Evolutionary conservation across 2,797 vertebrate genomes (phyloP).

Genomic region (Onychomys leucogaster): DNA sequence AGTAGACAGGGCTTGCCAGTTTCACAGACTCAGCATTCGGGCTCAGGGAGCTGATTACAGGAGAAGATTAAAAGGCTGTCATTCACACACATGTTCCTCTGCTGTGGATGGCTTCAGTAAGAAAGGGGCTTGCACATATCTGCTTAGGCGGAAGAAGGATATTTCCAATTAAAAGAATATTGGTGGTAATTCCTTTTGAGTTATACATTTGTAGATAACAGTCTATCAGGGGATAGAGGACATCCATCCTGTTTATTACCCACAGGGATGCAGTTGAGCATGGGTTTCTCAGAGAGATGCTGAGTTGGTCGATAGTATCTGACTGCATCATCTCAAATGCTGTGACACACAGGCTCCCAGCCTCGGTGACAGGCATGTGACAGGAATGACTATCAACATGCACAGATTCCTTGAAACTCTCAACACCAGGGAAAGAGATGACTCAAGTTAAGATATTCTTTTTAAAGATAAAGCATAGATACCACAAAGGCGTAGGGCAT

Average conservation of each 20-base stretch:
- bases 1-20: conserved; percentile 49
- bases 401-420: conserved; percentile 55
- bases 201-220: conserved; percentile 71
- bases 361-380: conserved; percentile 69
- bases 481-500: not conserved
- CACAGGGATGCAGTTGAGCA: conserved; percentile 37
- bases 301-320: conserved; percentile 66
- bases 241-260: conserved; percentile 70
- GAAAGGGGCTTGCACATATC: conserved; percentile 61
- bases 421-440: conserved; percentile 51
- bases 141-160: conserved; percentile 84
- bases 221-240: conserved; percentile 54
- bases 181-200: conserved; percentile 75
- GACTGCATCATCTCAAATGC: conserved; percentile 62
- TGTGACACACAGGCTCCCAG: conserved; percentile 48
- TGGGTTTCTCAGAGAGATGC: conserved; percentile 55
- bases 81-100: conserved; percentile 83
- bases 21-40: conserved; percentile 80
- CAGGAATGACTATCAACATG: conserved; percentile 64
- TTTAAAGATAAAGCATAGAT: not conserved
- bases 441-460: conserved; percentile 14
- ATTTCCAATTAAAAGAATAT: conserved; percentile 80
- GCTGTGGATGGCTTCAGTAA: conserved; percentile 80
- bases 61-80: conserved; percentile 84
- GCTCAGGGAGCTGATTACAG: conserved; percentile 85